Evolutionary conservation across 2,113 vertebrate genomes (phyloP).

Genomic region (Entelurus aequoreus): DNA sequence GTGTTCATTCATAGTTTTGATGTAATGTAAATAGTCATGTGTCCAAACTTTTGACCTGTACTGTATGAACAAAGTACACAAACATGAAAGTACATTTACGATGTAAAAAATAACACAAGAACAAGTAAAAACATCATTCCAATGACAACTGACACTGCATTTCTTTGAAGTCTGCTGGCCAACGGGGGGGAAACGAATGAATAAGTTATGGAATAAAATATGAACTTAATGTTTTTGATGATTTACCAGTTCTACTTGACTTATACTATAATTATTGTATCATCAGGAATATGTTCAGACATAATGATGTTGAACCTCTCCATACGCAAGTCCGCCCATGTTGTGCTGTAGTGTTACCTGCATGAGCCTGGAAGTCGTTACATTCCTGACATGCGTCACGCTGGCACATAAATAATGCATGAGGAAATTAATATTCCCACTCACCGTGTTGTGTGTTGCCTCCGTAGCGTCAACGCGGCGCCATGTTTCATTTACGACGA

Average conservation of each 20-base stretch:
- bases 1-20: too few species aligned
- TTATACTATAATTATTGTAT: background rate
- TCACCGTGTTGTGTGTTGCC: conserved; percentile 8
- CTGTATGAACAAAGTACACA: too few species aligned
- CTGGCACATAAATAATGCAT: conserved; percentile 26
- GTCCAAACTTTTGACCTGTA: too few species aligned
- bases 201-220: background rate
- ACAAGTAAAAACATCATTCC: too few species aligned
- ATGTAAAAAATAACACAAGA: too few species aligned
- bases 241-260: background rate
- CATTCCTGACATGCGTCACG: conserved; percentile 7
- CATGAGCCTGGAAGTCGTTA: background rate
- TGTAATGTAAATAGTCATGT: too few species aligned
- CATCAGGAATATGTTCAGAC: background rate
- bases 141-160: too few species aligned
- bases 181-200: too few species aligned
- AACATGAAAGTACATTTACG: too few species aligned
- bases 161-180: too few species aligned
- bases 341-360: background rate
- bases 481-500: conserved; percentile 20
- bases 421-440: conserved; percentile 22
- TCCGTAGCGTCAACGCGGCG: conserved; percentile 16
- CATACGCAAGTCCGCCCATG: background rate
- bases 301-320: background rate
- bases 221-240: background rate